A percentile compares a stretch with the other conserved stretches of the same genome.
Conservation (phyloP, 2,888 invertebrate genomes). For the Oscheius sp. region DNA sequence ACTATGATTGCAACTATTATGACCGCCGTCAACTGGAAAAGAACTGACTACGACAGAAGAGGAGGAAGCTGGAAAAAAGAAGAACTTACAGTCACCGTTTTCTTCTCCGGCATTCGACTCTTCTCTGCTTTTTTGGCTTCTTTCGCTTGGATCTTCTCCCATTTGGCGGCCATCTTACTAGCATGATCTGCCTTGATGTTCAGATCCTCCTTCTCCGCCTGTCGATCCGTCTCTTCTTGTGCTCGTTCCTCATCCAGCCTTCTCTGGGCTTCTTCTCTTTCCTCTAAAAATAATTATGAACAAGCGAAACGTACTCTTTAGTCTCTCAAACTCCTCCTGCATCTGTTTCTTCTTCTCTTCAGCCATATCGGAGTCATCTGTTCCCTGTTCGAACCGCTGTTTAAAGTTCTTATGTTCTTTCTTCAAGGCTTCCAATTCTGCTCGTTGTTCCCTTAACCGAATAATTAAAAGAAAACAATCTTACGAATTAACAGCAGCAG, state of each 20-base stretch:
- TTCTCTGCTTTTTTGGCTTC: conserved; percentile 71
- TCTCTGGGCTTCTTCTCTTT: conserved; percentile 63
- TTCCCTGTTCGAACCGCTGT: conserved; percentile 70
- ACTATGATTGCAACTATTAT: conserved; percentile 16
- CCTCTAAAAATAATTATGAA: conserved; percentile 49
- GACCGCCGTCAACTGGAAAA: conserved; percentile 24
- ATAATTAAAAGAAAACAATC: not conserved
- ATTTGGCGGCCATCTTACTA: conserved; percentile 70
- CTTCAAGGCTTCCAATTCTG: conserved; percentile 53
- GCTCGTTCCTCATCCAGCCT: conserved; percentile 61
- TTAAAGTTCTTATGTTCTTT: conserved; percentile 63
- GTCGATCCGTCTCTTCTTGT: conserved; percentile 46
- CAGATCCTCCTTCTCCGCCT: conserved; percentile 47
- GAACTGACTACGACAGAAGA: too few relatives aligned
- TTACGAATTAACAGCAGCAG: conserved; percentile 11
- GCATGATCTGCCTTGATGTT: conserved; percentile 66
- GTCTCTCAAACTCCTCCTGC: conserved; percentile 69
- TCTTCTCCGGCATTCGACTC: conserved; percentile 64
- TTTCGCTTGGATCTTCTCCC: conserved; percentile 70
- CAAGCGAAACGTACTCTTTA: conserved; percentile 61
- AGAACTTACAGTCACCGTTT: conserved; percentile 30
- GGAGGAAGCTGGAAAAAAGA: conserved; percentile 11
- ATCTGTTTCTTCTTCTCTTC: conserved; percentile 70
- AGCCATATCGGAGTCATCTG: conserved; percentile 69
- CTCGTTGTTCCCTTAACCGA: conserved; percentile 38